Evolutionary conservation across 2,113 vertebrate genomes (phyloP).

Genomic region (Cebidichthys violaceus): DNA sequence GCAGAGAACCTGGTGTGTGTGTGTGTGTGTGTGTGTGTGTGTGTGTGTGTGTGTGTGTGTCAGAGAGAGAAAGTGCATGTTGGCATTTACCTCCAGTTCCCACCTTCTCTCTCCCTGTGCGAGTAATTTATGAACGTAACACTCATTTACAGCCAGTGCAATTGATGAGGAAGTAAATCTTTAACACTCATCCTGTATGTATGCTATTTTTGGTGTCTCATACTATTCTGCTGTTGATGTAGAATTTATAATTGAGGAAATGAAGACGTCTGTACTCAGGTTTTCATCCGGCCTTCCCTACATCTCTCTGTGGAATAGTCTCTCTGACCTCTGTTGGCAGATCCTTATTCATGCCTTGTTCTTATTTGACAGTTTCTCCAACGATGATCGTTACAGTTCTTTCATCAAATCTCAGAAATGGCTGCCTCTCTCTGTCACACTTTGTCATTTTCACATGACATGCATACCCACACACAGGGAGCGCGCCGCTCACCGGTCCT

Average conservation of each 20-base stretch:
- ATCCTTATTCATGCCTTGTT: background rate
- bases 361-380: constrained; percentile 7
- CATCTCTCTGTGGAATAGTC: background rate
- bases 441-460: background rate
- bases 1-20: background rate
- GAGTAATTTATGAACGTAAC: constrained; percentile 47
- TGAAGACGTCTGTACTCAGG: too few relatives aligned
- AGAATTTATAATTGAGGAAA: too few relatives aligned
- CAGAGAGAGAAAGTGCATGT: background rate
- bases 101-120: constrained; percentile 20
- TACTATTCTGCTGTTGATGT: background rate
- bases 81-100: constrained; percentile 31
- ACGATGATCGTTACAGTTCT: background rate
- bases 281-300: background rate
- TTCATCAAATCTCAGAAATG: constrained; percentile 7
- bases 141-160: constrained; percentile 25
- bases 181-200: too few relatives aligned
- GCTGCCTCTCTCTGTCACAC: background rate
- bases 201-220: too few relatives aligned
- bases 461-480: background rate
- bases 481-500: background rate
- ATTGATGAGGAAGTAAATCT: constrained; percentile 43
- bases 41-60: background rate
- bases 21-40: constrained; percentile 7
- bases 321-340: background rate